phyloP scores from a whole-genome alignment of 2,888 invertebrate genomes.

The Lypha dubia region DNA sequence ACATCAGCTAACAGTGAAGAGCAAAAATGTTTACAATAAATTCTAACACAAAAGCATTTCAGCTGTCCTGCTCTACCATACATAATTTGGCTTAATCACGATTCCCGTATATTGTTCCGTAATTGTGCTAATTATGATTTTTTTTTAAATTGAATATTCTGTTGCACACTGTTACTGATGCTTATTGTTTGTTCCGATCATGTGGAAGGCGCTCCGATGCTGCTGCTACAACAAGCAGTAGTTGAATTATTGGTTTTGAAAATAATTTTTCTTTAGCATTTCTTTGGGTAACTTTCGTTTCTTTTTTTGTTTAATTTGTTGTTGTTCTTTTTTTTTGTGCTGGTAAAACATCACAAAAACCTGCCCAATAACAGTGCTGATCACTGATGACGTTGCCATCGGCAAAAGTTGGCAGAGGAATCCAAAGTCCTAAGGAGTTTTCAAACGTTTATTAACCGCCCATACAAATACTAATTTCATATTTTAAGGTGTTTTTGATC shows the following conservation, averaged over 20 bases:
- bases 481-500: no score
- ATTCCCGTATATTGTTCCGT: constrained; percentile 22
- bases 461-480: background rate
- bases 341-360: constrained; percentile 8
- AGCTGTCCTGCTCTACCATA: background rate
- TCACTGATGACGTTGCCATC: constrained; percentile 3
- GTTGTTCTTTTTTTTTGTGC: background rate
- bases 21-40: background rate
- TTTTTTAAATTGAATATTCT: background rate
- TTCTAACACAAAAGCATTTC: background rate
- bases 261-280: constrained; percentile 21
- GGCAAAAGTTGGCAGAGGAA: background rate
- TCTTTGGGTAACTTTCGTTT: constrained; percentile 16
- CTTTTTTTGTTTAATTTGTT: no score
- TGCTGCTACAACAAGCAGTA: background rate
- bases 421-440: constrained; percentile 3
- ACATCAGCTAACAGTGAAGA: background rate
- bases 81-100: constrained; percentile 8
- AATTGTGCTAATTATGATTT: constrained; percentile 34
- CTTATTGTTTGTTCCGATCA: constrained; percentile 17
- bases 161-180: background rate
- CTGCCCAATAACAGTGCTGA: constrained; percentile 1
- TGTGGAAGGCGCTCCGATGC: background rate
- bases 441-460: background rate
- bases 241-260: constrained; percentile 6